Base-by-base conservation (phyloP, 2,888 invertebrate species). In the Adineta ricciae region DNA sequence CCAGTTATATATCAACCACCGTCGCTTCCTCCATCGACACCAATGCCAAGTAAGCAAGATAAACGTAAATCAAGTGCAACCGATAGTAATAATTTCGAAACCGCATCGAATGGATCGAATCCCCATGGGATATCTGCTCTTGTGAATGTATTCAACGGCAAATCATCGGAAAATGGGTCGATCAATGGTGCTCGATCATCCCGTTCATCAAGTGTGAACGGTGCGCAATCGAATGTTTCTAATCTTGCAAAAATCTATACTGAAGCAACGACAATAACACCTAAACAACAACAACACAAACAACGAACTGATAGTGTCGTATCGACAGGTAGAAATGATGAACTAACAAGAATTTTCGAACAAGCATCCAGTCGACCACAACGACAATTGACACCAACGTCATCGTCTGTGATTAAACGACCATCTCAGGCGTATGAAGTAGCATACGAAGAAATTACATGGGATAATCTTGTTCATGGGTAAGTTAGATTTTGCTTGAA, bases 191-290 rank as follows among this genome's bases (percentile, higher is more conserved):
- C 8, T 32, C 64, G 64, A 32, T 32, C 64, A 64, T 32, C 32
- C 32, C 64, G 64, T 32, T 32, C 64, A 16, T 21, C 27, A 27
- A 64, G 64, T 64, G 32, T 32, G 32, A 24, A n/a, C 16, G 32
- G 32, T 64, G 19, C n/a, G 11, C n/a, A n/a, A 64, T 19, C 32
- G 16, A 11, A 24, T n/a, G 41, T 78, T 41, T n/a, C 41, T 24
- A 78, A 78, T 78, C 32, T 78, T n/a, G 41, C n/a, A 41, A 78
- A 41, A 78, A 78, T 78, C 7, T 78, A 41, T 78, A 16, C 78
- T 2, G 78, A 78, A n/a, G 78, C 78, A 19, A 32, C 64, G 14
- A 41, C 78, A 19, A 32, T 32, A 41, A 3, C 38, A 11, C 36
- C 24, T 41, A 36, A 41, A 14, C 38, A 8, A 78, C 38, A 19